A percentile compares a stretch with the other conserved stretches of the same genome.
Conservation (phyloP, 2,888 invertebrate species). For the Prosopocoilus inquinatus region DNA sequence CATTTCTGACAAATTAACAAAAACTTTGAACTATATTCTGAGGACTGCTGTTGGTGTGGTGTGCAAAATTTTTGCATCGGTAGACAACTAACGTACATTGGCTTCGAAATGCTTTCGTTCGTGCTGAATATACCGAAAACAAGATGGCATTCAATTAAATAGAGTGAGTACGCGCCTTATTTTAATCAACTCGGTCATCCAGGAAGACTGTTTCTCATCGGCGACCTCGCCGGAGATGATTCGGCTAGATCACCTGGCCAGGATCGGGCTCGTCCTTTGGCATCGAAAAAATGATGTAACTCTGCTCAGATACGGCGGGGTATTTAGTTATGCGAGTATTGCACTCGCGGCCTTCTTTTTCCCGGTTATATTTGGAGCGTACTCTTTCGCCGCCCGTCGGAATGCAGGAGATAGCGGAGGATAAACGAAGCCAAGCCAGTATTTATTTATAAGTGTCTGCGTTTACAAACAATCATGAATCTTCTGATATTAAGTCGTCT, state of each 20-base stretch:
- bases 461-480: too few species aligned
- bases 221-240: slow-evolving; percentile 13
- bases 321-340: not conserved
- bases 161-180: slow-evolving; percentile 12
- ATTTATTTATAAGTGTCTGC: too few species aligned
- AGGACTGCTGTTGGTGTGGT: too few species aligned
- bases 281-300: slow-evolving; percentile 24
- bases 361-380: too few species aligned
- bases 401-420: too few species aligned
- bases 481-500: too few species aligned
- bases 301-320: slow-evolving; percentile 1
- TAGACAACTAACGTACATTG: not conserved
- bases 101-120: too few species aligned
- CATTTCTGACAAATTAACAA: too few species aligned
- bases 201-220: slow-evolving; percentile 22
- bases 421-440: too few species aligned
- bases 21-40: too few species aligned
- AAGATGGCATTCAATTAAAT: slow-evolving; percentile 21
- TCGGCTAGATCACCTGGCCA: slow-evolving; percentile 20
- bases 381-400: too few species aligned
- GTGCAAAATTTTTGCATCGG: not conserved
- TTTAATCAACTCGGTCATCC: slow-evolving; percentile 19
- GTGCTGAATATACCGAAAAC: too few species aligned
- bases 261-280: slow-evolving; percentile 26
- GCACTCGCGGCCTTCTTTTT: not conserved